Evolutionary conservation across 2,113 vertebrate genomes (phyloP).

Genomic region (Xerus inauris): DNA sequence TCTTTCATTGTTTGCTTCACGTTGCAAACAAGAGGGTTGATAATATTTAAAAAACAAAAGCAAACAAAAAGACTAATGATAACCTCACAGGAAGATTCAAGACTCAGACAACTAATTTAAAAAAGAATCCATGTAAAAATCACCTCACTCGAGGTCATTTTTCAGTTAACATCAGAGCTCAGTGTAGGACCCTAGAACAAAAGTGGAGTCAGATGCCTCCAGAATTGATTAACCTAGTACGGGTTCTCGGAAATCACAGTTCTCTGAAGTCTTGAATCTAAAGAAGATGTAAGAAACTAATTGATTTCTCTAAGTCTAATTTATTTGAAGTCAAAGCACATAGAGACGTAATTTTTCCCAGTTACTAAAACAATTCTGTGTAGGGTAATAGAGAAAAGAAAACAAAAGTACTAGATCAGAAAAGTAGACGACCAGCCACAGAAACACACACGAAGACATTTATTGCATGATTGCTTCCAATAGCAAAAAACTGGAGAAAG

Average conservation of each 20-base stretch:
- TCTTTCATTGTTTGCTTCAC: not conserved
- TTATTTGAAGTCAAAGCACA: not conserved
- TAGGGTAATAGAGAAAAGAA: not conserved
- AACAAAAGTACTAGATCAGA: not conserved
- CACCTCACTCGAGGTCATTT: not conserved
- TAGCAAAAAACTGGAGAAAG: not conserved
- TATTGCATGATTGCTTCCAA: not conserved
- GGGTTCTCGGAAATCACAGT: not conserved
- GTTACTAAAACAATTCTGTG: not conserved
- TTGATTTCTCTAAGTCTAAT: not conserved
- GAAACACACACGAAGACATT: rapidly evolving
- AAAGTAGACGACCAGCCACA: not conserved
- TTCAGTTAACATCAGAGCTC: not conserved
- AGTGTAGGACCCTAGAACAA: not conserved
- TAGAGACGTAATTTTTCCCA: not conserved
- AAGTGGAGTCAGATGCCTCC: not conserved
- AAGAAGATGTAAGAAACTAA: not conserved
- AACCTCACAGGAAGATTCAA: not conserved
- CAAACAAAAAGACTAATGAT: not conserved
- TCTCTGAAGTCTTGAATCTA: not conserved
- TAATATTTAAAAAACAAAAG: not conserved
- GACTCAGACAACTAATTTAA: not conserved
- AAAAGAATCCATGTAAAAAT: not conserved
- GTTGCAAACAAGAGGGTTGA: not conserved
- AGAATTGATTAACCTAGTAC: not conserved